A percentile compares a stretch with the other conserved stretches of the same genome.
Evolutionary conservation across 2,888 invertebrate species (phyloP).

Genomic region (Abscondita cerata): DNA sequence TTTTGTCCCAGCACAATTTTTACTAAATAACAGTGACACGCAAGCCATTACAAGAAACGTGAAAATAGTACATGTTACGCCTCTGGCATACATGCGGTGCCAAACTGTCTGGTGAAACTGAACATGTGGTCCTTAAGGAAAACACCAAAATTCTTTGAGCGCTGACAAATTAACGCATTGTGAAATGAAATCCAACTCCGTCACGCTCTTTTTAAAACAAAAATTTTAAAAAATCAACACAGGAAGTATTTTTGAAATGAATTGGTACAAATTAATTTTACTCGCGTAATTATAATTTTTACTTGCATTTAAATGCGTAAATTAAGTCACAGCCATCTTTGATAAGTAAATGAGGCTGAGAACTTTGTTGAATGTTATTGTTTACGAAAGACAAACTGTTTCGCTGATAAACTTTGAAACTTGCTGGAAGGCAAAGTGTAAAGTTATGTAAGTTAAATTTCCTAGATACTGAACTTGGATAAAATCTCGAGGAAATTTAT

Average conservation of each 20-base stretch:
- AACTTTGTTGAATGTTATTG: constrained; percentile 43
- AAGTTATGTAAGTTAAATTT: constrained; percentile 33
- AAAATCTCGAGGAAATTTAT: constrained; percentile 8
- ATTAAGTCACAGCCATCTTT: constrained; percentile 33
- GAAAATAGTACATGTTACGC: too few species aligned
- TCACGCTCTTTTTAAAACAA: constrained; percentile 30
- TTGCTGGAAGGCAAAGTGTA: constrained; percentile 32
- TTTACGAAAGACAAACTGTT: constrained; percentile 45
- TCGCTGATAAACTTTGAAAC: constrained; percentile 40
- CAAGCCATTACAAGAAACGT: too few species aligned
- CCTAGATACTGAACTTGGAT: constrained; percentile 9
- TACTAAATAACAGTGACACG: too few species aligned
- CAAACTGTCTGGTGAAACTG: constrained; percentile 34
- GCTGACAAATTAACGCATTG: constrained; percentile 45
- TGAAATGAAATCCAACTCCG: constrained; percentile 34
- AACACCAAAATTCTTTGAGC: constrained; percentile 26
- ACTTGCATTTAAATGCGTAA: background rate
- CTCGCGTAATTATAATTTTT: background rate
- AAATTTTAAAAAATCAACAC: constrained; percentile 16
- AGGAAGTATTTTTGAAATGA: constrained; percentile 1
- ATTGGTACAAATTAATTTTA: background rate
- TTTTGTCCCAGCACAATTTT: too few species aligned
- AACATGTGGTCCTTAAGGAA: constrained; percentile 34
- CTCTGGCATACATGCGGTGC: constrained; percentile 23
- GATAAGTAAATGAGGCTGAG: constrained; percentile 29